These are phyloP conservation scores for Conomelus anceps DNA, from an alignment of 2,888 invertebrate genomes.

Conservation along the genomic window DNA sequence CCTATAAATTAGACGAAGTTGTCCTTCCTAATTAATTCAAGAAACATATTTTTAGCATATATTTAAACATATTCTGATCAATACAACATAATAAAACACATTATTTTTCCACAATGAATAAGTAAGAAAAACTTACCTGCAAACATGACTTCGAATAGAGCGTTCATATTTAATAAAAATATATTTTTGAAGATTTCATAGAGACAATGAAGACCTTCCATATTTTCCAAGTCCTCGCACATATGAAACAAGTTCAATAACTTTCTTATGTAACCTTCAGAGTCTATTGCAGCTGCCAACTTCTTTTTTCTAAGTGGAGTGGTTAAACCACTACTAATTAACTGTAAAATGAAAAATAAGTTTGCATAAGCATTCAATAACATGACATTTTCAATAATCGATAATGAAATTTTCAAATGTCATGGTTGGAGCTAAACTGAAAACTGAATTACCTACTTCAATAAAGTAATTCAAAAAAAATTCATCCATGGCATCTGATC, in stretches of 20 bases:
- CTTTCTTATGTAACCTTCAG: constrained; percentile 92
- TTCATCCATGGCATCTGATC: no score
- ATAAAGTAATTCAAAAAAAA: no score
- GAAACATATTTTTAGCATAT: no score
- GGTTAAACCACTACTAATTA: constrained; percentile 79
- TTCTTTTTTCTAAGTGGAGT: constrained; percentile 91
- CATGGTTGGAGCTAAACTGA: no score
- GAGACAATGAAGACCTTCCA: constrained; percentile 87
- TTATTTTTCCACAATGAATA: no score
- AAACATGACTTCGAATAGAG: constrained; percentile 96
- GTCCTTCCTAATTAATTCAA: no score
- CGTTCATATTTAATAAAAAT: constrained; percentile 95
- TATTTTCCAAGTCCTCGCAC: constrained; percentile 94
- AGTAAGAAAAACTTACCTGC: constrained; percentile 49
- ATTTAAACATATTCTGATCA: no score
- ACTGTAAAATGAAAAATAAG: constrained; percentile 38
- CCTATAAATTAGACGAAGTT: no score
- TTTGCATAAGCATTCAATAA: background rate
- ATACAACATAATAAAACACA: no score
- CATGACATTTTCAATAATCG: no score
- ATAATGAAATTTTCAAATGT: no score
- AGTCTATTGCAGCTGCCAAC: constrained; percentile 85
- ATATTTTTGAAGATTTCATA: constrained; percentile 98
- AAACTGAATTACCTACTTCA: no score
- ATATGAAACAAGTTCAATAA: constrained; percentile 90